Conservation (phyloP, 2,113 vertebrate genomes). For the Siniperca knerii region DNA sequence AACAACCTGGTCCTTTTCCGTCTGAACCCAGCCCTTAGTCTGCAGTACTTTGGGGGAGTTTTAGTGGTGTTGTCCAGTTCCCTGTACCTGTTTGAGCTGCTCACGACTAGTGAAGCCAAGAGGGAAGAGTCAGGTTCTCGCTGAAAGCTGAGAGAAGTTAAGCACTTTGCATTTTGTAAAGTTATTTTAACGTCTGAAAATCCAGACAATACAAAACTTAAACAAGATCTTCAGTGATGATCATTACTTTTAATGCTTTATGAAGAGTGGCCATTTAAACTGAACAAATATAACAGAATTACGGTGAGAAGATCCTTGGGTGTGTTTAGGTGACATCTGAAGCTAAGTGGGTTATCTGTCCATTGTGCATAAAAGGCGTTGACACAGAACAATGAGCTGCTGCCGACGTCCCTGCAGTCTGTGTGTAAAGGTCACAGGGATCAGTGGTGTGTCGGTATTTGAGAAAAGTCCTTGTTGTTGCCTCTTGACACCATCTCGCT, state of each 20-base stretch:
- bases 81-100: background rate
- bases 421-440: background rate
- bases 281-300: background rate
- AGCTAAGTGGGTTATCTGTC: background rate
- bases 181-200: background rate
- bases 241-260: too few species aligned
- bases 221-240: too few species aligned
- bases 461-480: background rate
- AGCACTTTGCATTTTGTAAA: background rate
- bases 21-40: too few species aligned
- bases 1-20: too few species aligned
- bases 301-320: background rate
- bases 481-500: background rate
- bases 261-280: too few species aligned
- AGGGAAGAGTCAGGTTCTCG: background rate
- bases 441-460: background rate
- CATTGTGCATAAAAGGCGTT: background rate
- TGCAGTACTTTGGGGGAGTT: too few species aligned
- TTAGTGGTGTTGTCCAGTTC: too few species aligned
- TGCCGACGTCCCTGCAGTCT: background rate
- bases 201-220: background rate
- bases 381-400: background rate
- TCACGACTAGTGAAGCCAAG: background rate
- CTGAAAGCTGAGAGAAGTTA: background rate
- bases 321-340: background rate